These are phyloP conservation scores for Albula glossodonta DNA, from an alignment of 2,113 vertebrate genomes.

Conservation along the genomic window DNA sequence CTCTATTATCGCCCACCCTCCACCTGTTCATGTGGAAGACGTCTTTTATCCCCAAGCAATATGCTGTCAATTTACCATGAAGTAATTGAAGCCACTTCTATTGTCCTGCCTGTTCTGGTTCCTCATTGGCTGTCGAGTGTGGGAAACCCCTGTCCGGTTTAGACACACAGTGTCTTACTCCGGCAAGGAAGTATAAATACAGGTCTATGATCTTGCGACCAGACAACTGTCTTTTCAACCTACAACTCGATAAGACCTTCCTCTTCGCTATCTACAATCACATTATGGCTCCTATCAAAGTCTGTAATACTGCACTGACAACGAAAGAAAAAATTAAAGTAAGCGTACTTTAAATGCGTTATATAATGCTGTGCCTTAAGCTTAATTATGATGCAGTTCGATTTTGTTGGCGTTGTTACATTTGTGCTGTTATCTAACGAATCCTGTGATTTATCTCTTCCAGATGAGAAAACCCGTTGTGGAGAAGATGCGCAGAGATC, in stretches of 20 bases:
- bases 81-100: constrained; percentile 51
- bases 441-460: constrained; percentile 26
- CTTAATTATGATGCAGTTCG: neutral
- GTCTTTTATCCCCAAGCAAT: constrained; percentile 61
- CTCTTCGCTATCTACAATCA: neutral
- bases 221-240: neutral
- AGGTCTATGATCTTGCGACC: neutral
- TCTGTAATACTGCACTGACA: constrained; percentile 44
- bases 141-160: constrained; percentile 60
- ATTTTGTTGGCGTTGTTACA: neutral
- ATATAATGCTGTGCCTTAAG: neutral
- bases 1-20: constrained; percentile 52
- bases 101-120: constrained; percentile 40
- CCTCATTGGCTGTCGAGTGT: constrained; percentile 71
- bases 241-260: neutral
- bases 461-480: constrained; percentile 79
- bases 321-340: constrained; percentile 71
- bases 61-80: constrained; percentile 63
- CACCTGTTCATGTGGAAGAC: constrained; percentile 64
- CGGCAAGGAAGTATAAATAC: constrained; percentile 54
- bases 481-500: constrained; percentile 79
- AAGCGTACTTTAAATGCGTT: constrained; percentile 43
- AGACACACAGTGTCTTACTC: constrained; percentile 50
- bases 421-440: neutral
- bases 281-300: constrained; percentile 61